phyloP scores from a whole-genome alignment of 2,113 vertebrate species.

The Pseudorhombus dupliciocellatus region DNA sequence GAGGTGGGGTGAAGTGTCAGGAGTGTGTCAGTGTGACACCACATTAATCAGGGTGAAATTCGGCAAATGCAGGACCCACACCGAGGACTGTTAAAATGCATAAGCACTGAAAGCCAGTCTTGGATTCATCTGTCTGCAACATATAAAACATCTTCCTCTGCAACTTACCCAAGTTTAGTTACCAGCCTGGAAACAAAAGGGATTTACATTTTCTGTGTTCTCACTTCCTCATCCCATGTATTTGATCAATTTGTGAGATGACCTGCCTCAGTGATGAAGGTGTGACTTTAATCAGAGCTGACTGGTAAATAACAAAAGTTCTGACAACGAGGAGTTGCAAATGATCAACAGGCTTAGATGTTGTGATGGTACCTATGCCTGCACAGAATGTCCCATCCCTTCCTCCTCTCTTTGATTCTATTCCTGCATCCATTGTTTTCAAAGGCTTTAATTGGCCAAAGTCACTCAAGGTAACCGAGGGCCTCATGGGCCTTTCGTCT shows the following conservation, averaged over 20 bases:
- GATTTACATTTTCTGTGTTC: too few species aligned
- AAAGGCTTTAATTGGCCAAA: conserved; percentile 70
- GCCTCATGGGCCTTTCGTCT: conserved; percentile 60
- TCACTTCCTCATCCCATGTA: too few species aligned
- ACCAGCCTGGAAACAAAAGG: too few species aligned
- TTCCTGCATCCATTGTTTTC: conserved; percentile 64
- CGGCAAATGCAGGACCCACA: conserved; percentile 11
- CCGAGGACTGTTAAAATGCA: conserved; percentile 13
- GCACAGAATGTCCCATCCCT: conserved; percentile 29
- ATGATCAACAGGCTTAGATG: conserved; percentile 28
- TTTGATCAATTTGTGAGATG: too few species aligned
- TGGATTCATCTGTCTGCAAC: not conserved
- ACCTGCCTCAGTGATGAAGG: conserved; percentile 11
- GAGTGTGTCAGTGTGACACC: conserved; percentile 28
- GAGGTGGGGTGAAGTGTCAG: conserved; percentile 32
- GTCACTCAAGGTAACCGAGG: conserved; percentile 65
- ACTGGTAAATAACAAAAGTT: too few species aligned
- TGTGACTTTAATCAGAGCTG: not conserved
- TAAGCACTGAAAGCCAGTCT: not conserved
- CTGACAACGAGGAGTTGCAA: not conserved
- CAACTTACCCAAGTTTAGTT: too few species aligned
- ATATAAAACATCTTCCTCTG: not conserved
- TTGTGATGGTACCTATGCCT: conserved; percentile 52
- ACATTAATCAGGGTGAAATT: conserved; percentile 23
- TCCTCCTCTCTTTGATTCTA: conserved; percentile 27